Percentiles rank a stretch among this genome's conserved stretches.
Evolutionary conservation across 2,888 invertebrate species (phyloP).

Genomic region (Amphipyra berbera): DNA sequence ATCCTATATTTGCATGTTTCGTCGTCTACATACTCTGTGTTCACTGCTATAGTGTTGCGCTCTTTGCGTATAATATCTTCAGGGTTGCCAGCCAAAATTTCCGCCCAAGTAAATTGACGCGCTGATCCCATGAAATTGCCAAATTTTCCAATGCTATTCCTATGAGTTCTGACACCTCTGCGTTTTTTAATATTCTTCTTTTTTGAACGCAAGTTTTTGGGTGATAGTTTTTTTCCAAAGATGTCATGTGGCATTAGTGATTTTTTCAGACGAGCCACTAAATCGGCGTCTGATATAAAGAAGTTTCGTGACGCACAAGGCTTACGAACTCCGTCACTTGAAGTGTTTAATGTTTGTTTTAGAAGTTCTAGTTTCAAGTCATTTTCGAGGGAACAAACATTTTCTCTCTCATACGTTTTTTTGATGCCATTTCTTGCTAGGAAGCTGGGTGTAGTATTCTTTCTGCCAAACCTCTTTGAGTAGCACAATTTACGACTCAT

Average conservation of each 20-base stretch:
- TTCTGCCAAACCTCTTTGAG: constrained; percentile 78
- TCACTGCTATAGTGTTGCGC: constrained; percentile 64
- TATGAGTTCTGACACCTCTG: constrained; percentile 80
- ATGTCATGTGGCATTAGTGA: constrained; percentile 87
- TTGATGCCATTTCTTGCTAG: constrained; percentile 80
- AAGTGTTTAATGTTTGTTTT: constrained; percentile 82
- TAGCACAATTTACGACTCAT: constrained; percentile 77
- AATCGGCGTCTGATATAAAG: constrained; percentile 85
- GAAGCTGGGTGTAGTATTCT: constrained; percentile 82
- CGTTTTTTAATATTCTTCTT: constrained; percentile 85
- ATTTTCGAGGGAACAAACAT: constrained; percentile 82
- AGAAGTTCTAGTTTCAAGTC: constrained; percentile 82
- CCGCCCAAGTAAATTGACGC: constrained; percentile 91
- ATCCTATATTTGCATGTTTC: constrained; percentile 84
- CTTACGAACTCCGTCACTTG: constrained; percentile 84
- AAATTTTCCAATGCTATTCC: constrained; percentile 86
- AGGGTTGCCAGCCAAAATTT: constrained; percentile 91
- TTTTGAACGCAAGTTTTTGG: constrained; percentile 91
- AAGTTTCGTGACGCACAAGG: constrained; percentile 85
- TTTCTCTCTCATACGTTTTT: constrained; percentile 83
- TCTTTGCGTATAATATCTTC: constrained; percentile 90
- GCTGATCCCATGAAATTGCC: constrained; percentile 88
- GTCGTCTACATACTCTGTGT: constrained; percentile 73
- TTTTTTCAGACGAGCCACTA: constrained; percentile 84
- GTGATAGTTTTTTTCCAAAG: constrained; percentile 88